A percentile compares a stretch with the other conserved stretches of the same genome.
Conservation (phyloP, 1,140 invertebrate genomes). For the Cherax destructor region DNA sequence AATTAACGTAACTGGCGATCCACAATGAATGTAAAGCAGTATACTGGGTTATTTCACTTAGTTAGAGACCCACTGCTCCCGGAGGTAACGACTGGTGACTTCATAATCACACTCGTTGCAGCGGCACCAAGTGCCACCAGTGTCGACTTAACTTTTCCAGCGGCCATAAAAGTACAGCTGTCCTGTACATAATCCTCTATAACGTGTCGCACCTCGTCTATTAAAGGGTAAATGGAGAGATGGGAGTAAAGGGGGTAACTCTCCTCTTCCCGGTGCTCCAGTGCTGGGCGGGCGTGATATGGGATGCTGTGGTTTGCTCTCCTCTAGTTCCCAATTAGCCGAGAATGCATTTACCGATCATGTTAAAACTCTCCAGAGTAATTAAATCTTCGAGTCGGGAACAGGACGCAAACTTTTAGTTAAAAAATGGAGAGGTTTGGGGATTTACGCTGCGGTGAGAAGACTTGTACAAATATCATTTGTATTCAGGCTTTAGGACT, state of each 20-base stretch:
- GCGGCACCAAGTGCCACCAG: conserved; percentile 18
- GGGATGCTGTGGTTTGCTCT: not conserved
- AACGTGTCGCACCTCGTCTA: not conserved
- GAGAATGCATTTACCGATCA: not conserved
- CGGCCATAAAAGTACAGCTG: conserved; percentile 13
- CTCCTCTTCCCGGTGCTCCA: not conserved
- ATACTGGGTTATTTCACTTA: conserved; percentile 33
- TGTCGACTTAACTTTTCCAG: conserved; percentile 37
- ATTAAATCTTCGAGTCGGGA: conserved; percentile 29
- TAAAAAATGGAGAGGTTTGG: conserved; percentile 26
- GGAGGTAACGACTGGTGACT: conserved; percentile 7
- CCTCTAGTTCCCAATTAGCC: not conserved
- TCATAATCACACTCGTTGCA: conserved; percentile 16
- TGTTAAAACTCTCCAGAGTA: conserved; percentile 24
- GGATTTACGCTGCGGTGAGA: not conserved
- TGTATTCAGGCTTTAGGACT: conserved; percentile 24
- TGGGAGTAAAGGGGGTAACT: not conserved
- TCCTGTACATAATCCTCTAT: not conserved
- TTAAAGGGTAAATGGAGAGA: not conserved
- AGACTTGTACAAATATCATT: conserved; percentile 19
- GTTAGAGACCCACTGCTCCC: conserved; percentile 13
- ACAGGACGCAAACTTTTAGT: conserved; percentile 22
- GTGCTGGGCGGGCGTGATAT: not conserved
- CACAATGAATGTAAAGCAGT: conserved; percentile 20
- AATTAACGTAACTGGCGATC: not conserved